Evolutionary conservation across 1,140 invertebrate species (phyloP).

Genomic region (Pseudobourletiella spinata): DNA sequence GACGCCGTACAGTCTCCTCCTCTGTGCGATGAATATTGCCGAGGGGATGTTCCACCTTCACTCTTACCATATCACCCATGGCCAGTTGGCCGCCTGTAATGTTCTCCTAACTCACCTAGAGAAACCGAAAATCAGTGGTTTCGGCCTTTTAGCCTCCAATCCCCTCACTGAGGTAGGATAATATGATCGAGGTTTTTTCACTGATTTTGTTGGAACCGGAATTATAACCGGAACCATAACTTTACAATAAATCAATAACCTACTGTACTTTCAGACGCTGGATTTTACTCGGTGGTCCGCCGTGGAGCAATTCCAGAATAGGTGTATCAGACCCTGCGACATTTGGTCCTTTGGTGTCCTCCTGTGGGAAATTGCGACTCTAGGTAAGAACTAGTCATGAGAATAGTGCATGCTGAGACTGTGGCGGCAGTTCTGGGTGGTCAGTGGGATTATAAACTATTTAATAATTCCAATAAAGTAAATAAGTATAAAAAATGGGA

Average conservation of each 20-base stretch:
- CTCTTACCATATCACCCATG: constrained; percentile 41
- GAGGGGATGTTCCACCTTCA: constrained; percentile 33
- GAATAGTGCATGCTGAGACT: no score
- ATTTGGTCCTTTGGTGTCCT: constrained; percentile 74
- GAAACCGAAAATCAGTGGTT: constrained; percentile 60
- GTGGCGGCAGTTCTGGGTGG: no score
- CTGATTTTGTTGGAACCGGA: no score
- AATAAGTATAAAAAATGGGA: no score
- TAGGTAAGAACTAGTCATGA: constrained; percentile 47
- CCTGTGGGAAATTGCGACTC: constrained; percentile 71
- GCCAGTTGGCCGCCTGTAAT: constrained; percentile 60
- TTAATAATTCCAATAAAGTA: no score
- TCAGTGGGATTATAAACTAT: no score
- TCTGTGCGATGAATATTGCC: constrained; percentile 34
- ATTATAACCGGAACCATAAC: no score
- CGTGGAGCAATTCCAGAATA: constrained; percentile 59
- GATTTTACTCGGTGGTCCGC: constrained; percentile 69
- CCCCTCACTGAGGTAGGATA: constrained; percentile 42
- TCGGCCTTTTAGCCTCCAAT: constrained; percentile 53
- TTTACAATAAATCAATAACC: no score
- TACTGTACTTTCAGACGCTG: constrained; percentile 34
- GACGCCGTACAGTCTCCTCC: constrained; percentile 22
- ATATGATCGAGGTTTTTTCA: constrained; percentile 35
- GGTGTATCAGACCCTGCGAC: constrained; percentile 59
- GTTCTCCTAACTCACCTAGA: constrained; percentile 52